Evolutionary conservation across 2,888 invertebrate genomes (phyloP).

Genomic region (Actias luna): DNA sequence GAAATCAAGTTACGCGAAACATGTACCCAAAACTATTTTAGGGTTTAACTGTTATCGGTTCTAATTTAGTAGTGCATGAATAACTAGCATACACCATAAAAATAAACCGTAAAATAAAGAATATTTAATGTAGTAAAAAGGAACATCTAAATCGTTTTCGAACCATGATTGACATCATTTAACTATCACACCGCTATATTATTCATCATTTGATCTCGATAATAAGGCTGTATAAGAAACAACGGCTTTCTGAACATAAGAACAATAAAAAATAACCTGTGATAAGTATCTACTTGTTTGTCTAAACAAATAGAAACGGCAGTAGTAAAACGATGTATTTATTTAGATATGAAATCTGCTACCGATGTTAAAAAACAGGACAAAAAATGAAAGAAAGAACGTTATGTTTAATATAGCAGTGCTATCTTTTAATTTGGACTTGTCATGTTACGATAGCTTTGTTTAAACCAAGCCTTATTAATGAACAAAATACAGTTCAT

Average conservation of each 20-base stretch:
- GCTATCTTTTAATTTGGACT: slow-evolving; percentile 7
- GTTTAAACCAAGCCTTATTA: slow-evolving; percentile 4
- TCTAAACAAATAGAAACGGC: slow-evolving; percentile 55
- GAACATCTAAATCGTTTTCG: slow-evolving; percentile 13
- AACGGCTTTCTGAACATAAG: slow-evolving; percentile 41
- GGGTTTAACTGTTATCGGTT: slow-evolving; percentile 35
- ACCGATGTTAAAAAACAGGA: slow-evolving; percentile 29
- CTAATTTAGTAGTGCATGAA: not conserved
- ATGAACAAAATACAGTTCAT: slow-evolving; percentile 6
- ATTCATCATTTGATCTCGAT: slow-evolving; percentile 41
- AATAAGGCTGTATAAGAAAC: slow-evolving; percentile 48
- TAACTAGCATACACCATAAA: not conserved
- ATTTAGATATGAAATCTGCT: slow-evolving; percentile 39
- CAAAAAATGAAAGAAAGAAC: slow-evolving; percentile 27
- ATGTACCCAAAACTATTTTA: slow-evolving; percentile 32
- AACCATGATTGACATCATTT: slow-evolving; percentile 36
- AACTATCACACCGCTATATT: slow-evolving; percentile 35
- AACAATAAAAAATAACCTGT: slow-evolving; percentile 40
- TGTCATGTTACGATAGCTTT: slow-evolving; percentile 2
- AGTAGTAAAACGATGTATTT: slow-evolving; percentile 38
- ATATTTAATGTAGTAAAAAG: slow-evolving; percentile 6
- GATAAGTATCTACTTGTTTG: slow-evolving; percentile 51
- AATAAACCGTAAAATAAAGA: slow-evolving; percentile 18
- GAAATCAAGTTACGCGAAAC: slow-evolving; percentile 42
- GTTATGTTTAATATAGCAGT: slow-evolving; percentile 10